Conservation (phyloP, 2,888 invertebrate species). For the Ceraclea dissimilis region DNA sequence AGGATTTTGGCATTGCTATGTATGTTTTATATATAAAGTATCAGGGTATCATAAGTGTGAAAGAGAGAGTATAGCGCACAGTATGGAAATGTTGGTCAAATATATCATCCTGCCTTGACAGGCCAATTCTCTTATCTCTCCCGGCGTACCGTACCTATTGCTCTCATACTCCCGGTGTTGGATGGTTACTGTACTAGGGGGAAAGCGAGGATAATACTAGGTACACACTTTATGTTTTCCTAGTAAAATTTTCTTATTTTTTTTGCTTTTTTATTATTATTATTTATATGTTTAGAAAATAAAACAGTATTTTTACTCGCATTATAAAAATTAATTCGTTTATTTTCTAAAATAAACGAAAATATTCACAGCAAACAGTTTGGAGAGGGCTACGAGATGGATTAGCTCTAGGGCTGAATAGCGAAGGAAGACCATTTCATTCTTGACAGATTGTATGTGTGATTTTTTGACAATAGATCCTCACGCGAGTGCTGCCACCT, state of each 20-base stretch:
- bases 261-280: background rate
- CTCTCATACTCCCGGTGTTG: background rate
- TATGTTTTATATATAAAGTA: background rate
- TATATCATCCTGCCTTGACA: constrained; percentile 85
- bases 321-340: too few relatives aligned
- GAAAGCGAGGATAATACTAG: background rate
- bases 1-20: constrained; percentile 30
- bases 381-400: too few relatives aligned
- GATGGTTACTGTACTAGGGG: background rate
- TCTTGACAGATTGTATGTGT: too few relatives aligned
- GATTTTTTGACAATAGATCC: too few relatives aligned
- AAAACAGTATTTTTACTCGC: constrained; percentile 18
- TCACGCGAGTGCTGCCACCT: too few relatives aligned
- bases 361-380: too few relatives aligned
- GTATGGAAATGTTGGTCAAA: constrained; percentile 85
- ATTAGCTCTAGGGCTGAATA: too few relatives aligned
- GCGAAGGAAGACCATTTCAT: too few relatives aligned
- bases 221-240: background rate
- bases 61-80: constrained; percentile 26
- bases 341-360: too few relatives aligned
- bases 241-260: constrained; percentile 3
- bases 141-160: constrained; percentile 47
- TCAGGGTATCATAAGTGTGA: constrained; percentile 3
- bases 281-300: background rate
- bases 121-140: constrained; percentile 82